These are phyloP conservation scores for Coregonus ussuriensis DNA, from an alignment of 2,797 vertebrate genomes.

Conservation along the genomic window DNA sequence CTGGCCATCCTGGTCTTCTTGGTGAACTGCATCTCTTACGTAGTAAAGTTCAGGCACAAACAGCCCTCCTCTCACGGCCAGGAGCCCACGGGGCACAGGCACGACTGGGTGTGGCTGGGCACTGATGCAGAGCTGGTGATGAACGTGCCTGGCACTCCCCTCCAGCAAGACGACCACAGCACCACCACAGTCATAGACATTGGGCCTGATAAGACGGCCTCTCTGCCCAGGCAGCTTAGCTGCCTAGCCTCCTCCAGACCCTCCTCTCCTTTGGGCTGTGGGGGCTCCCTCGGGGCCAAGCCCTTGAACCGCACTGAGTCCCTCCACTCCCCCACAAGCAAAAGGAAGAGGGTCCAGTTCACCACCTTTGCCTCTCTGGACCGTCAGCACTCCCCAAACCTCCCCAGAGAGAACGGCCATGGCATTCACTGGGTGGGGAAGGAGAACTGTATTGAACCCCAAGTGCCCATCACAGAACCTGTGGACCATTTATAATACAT, in stretches of 20 bases:
- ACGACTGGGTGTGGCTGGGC: conserved; percentile 92
- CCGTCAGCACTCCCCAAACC: conserved; percentile 70
- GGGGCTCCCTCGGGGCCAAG: conserved; percentile 68
- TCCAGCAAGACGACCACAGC: conserved; percentile 78
- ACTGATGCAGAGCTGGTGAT: conserved; percentile 87
- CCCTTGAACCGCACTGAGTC: conserved; percentile 72
- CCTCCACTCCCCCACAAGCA: conserved; percentile 89
- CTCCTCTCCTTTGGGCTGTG: conserved; percentile 70
- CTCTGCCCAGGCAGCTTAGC: conserved; percentile 74
- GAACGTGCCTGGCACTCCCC: conserved; percentile 77
- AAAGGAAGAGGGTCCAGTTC: conserved; percentile 93
- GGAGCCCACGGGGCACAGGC: conserved; percentile 86
- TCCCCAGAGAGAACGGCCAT: conserved; percentile 75
- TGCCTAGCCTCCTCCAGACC: conserved; percentile 63
- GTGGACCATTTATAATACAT: conserved; percentile 64
- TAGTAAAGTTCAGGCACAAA: conserved; percentile 86
- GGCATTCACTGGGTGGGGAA: conserved; percentile 90
- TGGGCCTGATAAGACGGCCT: conserved; percentile 79
- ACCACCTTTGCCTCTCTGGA: conserved; percentile 89
- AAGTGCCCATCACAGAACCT: conserved; percentile 70
- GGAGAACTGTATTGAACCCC: conserved; percentile 75
- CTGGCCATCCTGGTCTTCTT: conserved; percentile 94
- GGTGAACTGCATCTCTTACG: conserved; percentile 87
- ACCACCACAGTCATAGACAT: conserved; percentile 85
- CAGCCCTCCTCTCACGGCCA: conserved; percentile 81